Evolutionary conservation across 2,888 invertebrate species (phyloP).

Genomic region (Desoria tigrina): DNA sequence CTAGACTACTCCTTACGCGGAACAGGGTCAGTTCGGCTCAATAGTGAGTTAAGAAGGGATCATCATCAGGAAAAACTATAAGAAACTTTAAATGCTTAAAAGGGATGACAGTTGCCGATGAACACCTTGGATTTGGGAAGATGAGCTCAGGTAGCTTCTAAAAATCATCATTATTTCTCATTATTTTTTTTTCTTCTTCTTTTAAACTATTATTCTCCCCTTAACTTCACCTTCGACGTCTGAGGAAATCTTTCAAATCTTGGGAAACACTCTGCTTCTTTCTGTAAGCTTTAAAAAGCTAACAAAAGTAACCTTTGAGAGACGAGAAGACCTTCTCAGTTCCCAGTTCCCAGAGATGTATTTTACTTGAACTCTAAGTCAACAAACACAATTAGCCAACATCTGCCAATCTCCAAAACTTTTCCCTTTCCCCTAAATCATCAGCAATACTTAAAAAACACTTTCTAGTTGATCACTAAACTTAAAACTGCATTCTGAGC

Average conservation of each 20-base stretch:
- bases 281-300: not conserved
- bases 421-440: too few species aligned
- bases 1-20: too few species aligned
- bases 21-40: too few species aligned
- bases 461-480: too few species aligned
- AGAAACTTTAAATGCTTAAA: not conserved
- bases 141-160: constrained; percentile 8
- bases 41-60: too few species aligned
- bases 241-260: not conserved
- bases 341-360: too few species aligned
- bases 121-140: constrained; percentile 1
- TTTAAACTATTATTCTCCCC: too few species aligned
- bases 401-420: constrained; percentile 5
- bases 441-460: too few species aligned
- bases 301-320: not conserved
- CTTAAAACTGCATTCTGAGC: too few species aligned
- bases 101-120: constrained; percentile 15
- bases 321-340: not conserved
- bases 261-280: not conserved
- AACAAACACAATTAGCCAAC: constrained; percentile 10
- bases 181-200: constrained; percentile 7
- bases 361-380: not conserved
- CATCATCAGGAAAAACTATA: not conserved
- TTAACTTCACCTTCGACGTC: not conserved
- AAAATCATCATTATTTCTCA: constrained; percentile 2